These are phyloP conservation scores for Scomberomorus guttatus DNA, from an alignment of 2,797 vertebrate genomes.

Conservation along the genomic window DNA sequence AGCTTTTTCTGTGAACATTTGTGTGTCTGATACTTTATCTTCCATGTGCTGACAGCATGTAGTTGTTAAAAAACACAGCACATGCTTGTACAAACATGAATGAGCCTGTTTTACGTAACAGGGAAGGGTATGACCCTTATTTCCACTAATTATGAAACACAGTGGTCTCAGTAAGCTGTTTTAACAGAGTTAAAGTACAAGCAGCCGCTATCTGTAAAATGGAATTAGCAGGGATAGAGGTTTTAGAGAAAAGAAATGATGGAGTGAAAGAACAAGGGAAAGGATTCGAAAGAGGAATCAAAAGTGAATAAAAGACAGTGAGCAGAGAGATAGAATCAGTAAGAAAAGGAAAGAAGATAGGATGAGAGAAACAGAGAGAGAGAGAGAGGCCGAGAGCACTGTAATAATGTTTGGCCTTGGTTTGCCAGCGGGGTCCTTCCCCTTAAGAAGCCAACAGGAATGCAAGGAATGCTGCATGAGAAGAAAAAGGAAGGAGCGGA, in stretches of 20 bases:
- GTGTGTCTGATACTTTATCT: conserved; percentile 49
- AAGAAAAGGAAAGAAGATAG: conserved; percentile 25
- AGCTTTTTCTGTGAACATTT: conserved; percentile 22
- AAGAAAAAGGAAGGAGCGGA: conserved; percentile 72
- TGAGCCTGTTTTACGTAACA: conserved; percentile 52
- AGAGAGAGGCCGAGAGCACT: conserved; percentile 52
- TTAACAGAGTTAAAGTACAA: conserved; percentile 36
- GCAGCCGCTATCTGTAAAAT: conserved; percentile 31
- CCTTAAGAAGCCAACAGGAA: conserved; percentile 84
- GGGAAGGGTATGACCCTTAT: conserved; percentile 54
- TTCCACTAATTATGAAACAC: conserved; percentile 64
- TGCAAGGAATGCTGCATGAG: conserved; percentile 83
- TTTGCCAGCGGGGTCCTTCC: conserved; percentile 83
- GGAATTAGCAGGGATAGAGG: conserved; percentile 20
- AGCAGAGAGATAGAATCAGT: conserved; percentile 15
- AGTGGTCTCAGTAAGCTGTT: conserved; percentile 39
- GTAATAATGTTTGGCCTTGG: conserved; percentile 83
- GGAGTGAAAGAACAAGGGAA: not conserved
- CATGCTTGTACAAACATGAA: conserved; percentile 62
- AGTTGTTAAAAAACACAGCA: conserved; percentile 43
- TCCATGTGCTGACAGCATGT: conserved; percentile 47
- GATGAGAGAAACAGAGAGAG: conserved; percentile 37
- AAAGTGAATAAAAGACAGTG: conserved; percentile 14
- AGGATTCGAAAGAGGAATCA: not conserved
- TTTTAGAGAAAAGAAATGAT: conserved; percentile 19